Evolutionary conservation across 2,888 invertebrate genomes (phyloP).

Genomic region (Napeogenes inachia): DNA sequence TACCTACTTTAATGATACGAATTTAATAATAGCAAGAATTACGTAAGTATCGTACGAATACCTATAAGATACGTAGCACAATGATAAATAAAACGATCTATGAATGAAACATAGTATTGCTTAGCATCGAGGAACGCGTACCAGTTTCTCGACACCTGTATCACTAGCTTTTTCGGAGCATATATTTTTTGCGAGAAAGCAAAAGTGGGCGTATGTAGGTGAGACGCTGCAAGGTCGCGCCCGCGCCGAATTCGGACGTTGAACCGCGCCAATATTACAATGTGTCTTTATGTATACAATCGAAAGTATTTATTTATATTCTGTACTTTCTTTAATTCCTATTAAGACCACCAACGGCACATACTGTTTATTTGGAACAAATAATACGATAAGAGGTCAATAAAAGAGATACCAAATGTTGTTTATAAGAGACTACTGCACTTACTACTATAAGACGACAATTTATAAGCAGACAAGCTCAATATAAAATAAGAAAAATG

Average conservation of each 20-base stretch:
- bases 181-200: constrained; percentile 73
- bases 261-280: constrained; percentile 46
- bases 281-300: constrained; percentile 19
- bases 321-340: constrained; percentile 2
- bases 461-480: neutral
- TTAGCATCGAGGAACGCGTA: constrained; percentile 3
- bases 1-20: neutral
- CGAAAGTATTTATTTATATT: constrained; percentile 20
- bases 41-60: constrained; percentile 4
- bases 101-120: constrained; percentile 11
- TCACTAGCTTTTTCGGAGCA: constrained; percentile 12
- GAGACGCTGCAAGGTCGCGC: constrained; percentile 74
- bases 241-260: constrained; percentile 74
- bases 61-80: neutral
- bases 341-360: neutral
- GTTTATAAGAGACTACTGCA: neutral
- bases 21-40: constrained; percentile 6
- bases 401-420: neutral
- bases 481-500: neutral
- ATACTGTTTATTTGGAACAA: neutral
- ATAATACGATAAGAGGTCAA: neutral
- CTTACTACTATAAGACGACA: neutral
- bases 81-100: constrained; percentile 5
- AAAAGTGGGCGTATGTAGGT: constrained; percentile 76
- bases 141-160: constrained; percentile 14